Evolutionary conservation across 2,888 invertebrate genomes (phyloP).

Genomic region (Xanthorhoe designata): DNA sequence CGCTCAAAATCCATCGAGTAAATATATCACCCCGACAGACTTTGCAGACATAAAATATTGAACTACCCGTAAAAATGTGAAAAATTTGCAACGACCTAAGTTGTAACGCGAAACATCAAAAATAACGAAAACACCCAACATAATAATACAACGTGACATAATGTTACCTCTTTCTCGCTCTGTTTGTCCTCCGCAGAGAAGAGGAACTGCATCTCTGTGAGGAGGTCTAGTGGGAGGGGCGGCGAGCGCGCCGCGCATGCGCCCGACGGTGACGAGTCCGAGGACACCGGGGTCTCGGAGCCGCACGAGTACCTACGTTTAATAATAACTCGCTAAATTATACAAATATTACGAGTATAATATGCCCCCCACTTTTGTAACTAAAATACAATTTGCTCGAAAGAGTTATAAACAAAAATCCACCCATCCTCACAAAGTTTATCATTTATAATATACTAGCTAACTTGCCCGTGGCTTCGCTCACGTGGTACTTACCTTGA

Average conservation of each 20-base stretch:
- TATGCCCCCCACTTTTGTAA: too few species aligned
- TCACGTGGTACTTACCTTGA: too few species aligned
- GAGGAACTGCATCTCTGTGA: conserved; percentile 77
- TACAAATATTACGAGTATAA: too few species aligned
- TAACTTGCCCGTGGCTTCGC: too few species aligned
- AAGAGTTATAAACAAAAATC: too few species aligned
- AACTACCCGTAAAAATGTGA: background rate
- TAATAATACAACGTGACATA: background rate
- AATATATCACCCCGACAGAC: too few species aligned
- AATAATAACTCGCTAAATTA: too few species aligned
- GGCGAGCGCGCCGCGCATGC: conserved; percentile 56
- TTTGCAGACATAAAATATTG: background rate
- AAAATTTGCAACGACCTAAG: background rate
- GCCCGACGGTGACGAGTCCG: conserved; percentile 71
- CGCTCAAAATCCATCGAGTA: too few species aligned
- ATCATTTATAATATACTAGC: too few species aligned
- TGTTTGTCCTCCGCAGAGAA: conserved; percentile 61
- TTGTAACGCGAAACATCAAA: background rate
- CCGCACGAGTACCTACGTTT: conserved; percentile 72
- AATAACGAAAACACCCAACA: background rate
- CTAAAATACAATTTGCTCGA: too few species aligned
- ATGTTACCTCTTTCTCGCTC: conserved; percentile 68
- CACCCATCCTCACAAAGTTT: too few species aligned
- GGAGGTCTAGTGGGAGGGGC: conserved; percentile 70
- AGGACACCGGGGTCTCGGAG: conserved; percentile 76